Evolutionary conservation across 1,140 invertebrate genomes (phyloP).

Genomic region (Akabosia matsudoensis): DNA sequence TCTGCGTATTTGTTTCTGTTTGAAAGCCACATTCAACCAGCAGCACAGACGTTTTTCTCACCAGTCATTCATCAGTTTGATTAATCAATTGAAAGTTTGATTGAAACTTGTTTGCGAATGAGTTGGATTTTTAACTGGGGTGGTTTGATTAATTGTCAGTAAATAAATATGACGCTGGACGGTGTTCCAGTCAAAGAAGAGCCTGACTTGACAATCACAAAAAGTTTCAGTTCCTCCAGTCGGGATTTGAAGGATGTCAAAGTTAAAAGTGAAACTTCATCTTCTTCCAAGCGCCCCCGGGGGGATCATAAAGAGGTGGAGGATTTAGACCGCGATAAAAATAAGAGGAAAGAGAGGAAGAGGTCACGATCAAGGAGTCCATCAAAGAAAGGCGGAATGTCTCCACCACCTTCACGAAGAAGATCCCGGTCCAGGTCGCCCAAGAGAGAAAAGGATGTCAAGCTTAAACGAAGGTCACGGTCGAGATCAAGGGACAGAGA

Average conservation of each 20-base stretch:
- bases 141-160: background rate
- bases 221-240: background rate
- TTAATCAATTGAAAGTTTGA: no score
- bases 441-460: background rate
- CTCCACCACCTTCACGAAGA: background rate
- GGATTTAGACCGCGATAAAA: background rate
- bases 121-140: no score
- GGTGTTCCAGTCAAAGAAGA: background rate
- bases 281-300: background rate
- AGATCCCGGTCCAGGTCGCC: constrained; percentile 4
- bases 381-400: background rate
- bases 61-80: no score
- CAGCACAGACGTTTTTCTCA: no score
- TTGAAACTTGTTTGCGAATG: no score
- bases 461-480: background rate
- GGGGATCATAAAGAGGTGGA: background rate
- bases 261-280: background rate
- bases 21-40: no score
- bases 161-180: constrained; percentile 4
- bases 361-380: background rate
- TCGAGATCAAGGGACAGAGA: constrained; percentile 22
- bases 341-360: constrained; percentile 4
- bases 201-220: background rate
- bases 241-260: background rate
- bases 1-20: no score